A percentile compares a stretch with the other conserved stretches of the same genome.
Evolutionary conservation across 2,888 invertebrate genomes (phyloP).

Genomic region (Formica aserva): DNA sequence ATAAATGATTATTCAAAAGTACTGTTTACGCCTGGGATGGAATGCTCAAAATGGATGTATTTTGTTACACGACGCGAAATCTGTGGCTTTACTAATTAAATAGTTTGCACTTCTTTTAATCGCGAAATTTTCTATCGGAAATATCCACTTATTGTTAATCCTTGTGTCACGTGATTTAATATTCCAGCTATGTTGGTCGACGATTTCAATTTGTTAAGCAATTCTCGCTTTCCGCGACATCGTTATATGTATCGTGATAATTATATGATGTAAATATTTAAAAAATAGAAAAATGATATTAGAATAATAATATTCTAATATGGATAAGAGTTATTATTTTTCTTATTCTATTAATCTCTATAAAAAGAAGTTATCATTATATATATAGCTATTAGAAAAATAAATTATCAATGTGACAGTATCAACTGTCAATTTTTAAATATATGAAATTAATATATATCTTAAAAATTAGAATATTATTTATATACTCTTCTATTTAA

Average conservation of each 20-base stretch:
- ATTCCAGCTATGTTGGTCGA: not conserved
- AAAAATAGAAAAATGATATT: not conserved
- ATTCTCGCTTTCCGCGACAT: not conserved
- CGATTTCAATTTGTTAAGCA: not conserved
- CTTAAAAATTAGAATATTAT: not conserved
- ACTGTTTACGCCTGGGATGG: not conserved
- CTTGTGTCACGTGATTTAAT: not conserved
- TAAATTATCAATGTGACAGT: not conserved
- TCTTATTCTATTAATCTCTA: not conserved
- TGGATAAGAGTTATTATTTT: not conserved
- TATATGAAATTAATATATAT: not conserved
- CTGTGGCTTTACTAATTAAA: not conserved
- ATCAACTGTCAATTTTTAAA: not conserved
- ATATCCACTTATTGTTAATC: not conserved
- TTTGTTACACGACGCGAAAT: not conserved
- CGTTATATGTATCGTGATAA: not conserved
- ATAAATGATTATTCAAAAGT: slow-evolving; percentile 5
- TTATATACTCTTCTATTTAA: not conserved
- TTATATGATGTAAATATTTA: not conserved
- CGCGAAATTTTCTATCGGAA: not conserved
- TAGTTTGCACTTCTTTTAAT: not conserved
- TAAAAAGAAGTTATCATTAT: not conserved
- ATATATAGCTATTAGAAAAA: not conserved
- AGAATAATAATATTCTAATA: not conserved
- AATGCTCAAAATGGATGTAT: not conserved